Percentiles rank a stretch among this genome's conserved stretches.
Conservation (phyloP, 2,797 vertebrate genomes). For the Gobionotothen gibberifrons region DNA sequence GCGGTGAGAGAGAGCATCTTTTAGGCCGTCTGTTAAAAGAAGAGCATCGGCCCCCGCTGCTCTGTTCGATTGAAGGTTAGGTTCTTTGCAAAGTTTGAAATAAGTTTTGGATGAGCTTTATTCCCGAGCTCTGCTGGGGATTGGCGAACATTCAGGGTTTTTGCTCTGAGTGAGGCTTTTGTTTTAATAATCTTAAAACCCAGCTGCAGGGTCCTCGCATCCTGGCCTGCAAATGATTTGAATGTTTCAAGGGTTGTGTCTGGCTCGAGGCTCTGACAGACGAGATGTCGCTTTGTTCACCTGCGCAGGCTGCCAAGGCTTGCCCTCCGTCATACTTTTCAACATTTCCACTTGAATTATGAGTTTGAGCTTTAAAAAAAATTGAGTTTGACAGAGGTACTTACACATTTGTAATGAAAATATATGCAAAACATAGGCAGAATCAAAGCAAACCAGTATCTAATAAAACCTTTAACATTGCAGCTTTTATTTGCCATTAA, state of each 20-base stretch:
- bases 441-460: background rate
- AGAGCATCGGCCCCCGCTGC: conserved; percentile 13
- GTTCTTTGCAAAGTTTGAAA: conserved; percentile 20
- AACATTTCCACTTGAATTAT: background rate
- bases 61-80: conserved; percentile 19
- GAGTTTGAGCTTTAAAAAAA: background rate
- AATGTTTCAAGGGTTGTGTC: conserved; percentile 28
- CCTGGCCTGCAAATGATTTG: conserved; percentile 4
- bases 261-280: conserved; percentile 15
- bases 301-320: background rate
- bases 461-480: background rate
- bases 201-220: conserved; percentile 5
- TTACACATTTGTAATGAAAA: background rate
- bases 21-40: conserved; percentile 3
- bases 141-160: conserved; percentile 11
- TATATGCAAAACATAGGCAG: background rate
- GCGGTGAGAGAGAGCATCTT: conserved; percentile 35
- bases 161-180: conserved; percentile 20
- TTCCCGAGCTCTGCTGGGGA: conserved; percentile 4
- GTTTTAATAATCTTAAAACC: conserved; percentile 21
- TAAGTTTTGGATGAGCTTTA: conserved; percentile 30
- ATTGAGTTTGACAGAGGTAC: too few species aligned
- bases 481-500: background rate
- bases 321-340: background rate
- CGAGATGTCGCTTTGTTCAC: conserved; percentile 4